Base-by-base conservation (phyloP, 1,140 invertebrate genomes). In the Drosophila kanapiae region DNA sequence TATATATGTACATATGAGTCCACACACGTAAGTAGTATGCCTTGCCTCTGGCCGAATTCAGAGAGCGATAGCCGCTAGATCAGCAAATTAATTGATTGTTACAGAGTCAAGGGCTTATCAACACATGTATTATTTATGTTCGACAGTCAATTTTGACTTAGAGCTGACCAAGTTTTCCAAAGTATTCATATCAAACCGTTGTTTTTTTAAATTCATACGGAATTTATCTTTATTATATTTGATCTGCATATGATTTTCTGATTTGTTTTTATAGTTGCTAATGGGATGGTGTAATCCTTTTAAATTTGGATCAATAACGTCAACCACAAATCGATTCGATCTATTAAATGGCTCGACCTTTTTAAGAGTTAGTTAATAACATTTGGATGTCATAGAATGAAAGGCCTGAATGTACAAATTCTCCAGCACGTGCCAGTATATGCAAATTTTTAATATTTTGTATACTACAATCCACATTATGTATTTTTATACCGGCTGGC, bases 401-500 rank as follows among this genome's bases (percentile, higher is more conserved):
- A 23, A 23, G 3, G 23, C 1, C 23, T 23, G 23, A 23, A 29
- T 14, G 29, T 49, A n/a, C 29, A 13, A 14, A 38, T 13, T n/a
- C n/a, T 37, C 10, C n/a, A n/a, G n/a, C n/a, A n/a, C n/a, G n/a
- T n/a, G n/a, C n/a, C n/a, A n/a, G n/a, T n/a, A n/a, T 31, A 31
- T n/a, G n/a, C 5, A 11, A 14, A 37, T 54, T 23, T 14, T 13
- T 31, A 49, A 14, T 37, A 37, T 37, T 9, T 37, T 54, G 23
- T 23, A 23, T 23, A 23, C 23, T 2, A 2, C 1, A 2, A 23
- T 37, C 9, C 13, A n/a, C 18, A 38, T 38, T 54, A n/a, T 54
- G 37, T 54, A 54, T 54, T 54, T 38, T 4, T 33, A 54, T 27
- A 54, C 53, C 33, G 53, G 8, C 18, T 54, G 6, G 53, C 35